phyloP scores from a whole-genome alignment of 2,888 invertebrate genomes.

The Rhagophthalmus giganteus region DNA sequence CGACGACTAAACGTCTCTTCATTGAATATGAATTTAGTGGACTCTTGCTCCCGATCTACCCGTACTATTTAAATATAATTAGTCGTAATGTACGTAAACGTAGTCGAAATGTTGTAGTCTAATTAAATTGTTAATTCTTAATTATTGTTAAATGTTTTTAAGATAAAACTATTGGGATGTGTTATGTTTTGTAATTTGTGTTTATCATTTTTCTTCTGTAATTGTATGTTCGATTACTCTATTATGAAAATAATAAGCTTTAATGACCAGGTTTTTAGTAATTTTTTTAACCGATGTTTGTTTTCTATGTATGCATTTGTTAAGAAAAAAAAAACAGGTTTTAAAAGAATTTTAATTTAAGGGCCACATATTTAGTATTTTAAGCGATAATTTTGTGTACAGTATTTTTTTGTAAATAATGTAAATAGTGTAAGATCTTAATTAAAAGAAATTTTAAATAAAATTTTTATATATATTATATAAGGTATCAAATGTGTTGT shows the following conservation, averaged over 20 bases:
- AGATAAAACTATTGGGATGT: slow-evolving; percentile 1
- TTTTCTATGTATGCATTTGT: background rate
- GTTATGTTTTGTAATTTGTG: background rate
- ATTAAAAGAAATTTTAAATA: background rate
- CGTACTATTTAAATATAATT: background rate
- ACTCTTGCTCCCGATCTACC: no score
- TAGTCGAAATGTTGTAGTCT: no score
- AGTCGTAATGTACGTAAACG: background rate
- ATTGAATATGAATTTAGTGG: background rate
- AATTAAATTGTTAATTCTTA: no score
- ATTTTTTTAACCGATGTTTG: background rate
- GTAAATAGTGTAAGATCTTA: background rate
- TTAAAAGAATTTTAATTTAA: no score
- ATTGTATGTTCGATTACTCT: no score
- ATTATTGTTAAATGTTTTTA: background rate
- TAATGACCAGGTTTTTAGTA: background rate
- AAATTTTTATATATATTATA: background rate
- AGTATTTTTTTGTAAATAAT: background rate
- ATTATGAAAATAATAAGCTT: background rate
- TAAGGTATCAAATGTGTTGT: no score
- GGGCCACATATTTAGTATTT: no score
- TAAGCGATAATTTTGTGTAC: background rate
- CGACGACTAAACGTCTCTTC: background rate
- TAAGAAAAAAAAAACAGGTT: background rate
- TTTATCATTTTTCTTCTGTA: background rate